These are phyloP conservation scores for Drosophila picticornis DNA, from an alignment of 2,888 invertebrate species.

Conservation along the genomic window DNA sequence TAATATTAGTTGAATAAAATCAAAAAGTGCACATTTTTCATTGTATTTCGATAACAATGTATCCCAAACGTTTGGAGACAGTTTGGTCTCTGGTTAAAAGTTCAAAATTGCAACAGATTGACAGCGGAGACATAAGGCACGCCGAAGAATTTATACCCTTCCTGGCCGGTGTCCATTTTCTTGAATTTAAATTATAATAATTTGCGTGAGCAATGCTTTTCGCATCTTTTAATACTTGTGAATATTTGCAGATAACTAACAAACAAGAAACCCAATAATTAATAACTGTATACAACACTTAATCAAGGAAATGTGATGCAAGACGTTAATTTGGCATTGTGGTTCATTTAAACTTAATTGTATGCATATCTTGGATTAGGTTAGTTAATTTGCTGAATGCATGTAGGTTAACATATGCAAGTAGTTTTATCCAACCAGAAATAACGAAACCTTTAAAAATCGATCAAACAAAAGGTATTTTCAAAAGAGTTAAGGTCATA, in stretches of 20 bases:
- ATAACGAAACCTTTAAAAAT: slow-evolving; percentile 12
- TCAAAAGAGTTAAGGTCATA: background rate
- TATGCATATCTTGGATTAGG: slow-evolving; percentile 21
- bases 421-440: slow-evolving; percentile 11
- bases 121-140: background rate
- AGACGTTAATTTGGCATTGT: slow-evolving; percentile 19
- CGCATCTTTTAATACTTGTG: slow-evolving; percentile 20
- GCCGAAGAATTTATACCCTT: background rate
- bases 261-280: background rate
- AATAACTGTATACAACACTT: slow-evolving; percentile 11
- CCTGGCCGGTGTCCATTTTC: background rate
- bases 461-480: background rate
- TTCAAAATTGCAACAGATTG: background rate
- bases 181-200: background rate
- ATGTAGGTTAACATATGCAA: slow-evolving; percentile 27
- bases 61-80: background rate
- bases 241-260: slow-evolving; percentile 2
- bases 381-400: slow-evolving; percentile 28
- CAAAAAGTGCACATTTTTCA: background rate
- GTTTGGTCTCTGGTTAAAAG: background rate
- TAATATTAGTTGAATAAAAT: slow-evolving; percentile 70
- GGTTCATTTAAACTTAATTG: slow-evolving; percentile 22
- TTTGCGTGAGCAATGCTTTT: background rate
- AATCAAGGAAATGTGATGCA: slow-evolving; percentile 27
- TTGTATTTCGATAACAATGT: background rate